These are phyloP conservation scores for Campopleginae sp. DNA, from an alignment of 2,888 invertebrate species.

Conservation along the genomic window DNA sequence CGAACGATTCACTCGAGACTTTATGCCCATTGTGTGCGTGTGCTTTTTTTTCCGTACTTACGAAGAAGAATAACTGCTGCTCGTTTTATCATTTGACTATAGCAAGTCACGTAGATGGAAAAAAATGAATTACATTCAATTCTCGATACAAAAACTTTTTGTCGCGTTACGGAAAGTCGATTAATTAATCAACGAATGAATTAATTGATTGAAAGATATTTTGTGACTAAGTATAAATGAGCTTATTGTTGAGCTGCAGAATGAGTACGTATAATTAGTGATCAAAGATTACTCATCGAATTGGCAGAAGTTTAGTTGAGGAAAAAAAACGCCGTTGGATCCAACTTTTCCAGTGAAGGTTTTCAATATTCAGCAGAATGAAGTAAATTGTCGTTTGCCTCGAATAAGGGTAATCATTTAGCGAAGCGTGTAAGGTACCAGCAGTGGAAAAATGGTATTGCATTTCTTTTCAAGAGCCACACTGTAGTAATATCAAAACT, in stretches of 20 bases:
- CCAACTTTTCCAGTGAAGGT: neutral
- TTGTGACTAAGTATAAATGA: too few species aligned
- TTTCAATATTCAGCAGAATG: neutral
- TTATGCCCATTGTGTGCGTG: neutral
- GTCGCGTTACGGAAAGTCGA: too few species aligned
- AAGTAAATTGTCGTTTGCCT: neutral
- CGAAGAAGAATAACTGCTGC: neutral
- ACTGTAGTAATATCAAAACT: neutral
- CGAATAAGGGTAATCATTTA: neutral
- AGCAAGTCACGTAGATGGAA: neutral
- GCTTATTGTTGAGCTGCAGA: too few species aligned
- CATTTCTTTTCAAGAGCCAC: neutral
- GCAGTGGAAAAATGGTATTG: neutral
- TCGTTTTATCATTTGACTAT: neutral
- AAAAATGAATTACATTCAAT: neutral
- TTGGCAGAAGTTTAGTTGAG: neutral
- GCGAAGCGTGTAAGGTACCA: neutral
- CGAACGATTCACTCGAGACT: slow-evolving; percentile 22
- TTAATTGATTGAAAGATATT: neutral
- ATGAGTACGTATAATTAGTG: too few species aligned
- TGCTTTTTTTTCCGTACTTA: neutral
- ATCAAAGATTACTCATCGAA: too few species aligned
- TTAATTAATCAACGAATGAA: neutral
- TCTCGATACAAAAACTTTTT: too few species aligned
- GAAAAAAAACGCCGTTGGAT: neutral